Base-by-base conservation (phyloP, 2,113 vertebrate genomes). In the Antennarius striatus region DNA sequence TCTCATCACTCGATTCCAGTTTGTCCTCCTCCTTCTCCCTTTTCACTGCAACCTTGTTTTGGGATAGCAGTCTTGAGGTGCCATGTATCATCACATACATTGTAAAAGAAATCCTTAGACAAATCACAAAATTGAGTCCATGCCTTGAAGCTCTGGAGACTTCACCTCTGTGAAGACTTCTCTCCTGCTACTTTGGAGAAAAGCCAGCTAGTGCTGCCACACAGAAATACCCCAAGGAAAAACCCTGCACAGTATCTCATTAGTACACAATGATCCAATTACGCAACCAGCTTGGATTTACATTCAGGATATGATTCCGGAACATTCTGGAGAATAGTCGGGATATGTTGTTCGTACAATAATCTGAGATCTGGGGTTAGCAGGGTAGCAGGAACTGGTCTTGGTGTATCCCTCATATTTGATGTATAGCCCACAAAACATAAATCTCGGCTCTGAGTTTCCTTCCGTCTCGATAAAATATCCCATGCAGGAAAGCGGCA, bases 71-170 rank as follows among this genome's bases (percentile, higher is more conserved):
- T 53, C 11, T 15, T 63, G 73, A 63, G 75, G 55, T 64, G 80
- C 67, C 22, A 75, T 73, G 54, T 61, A 45, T 65, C 32, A 7
- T 36, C 32, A 3, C 7, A 36, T 36, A 3, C 32, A 73, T 73
- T 56, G 77, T 84, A 68, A 82, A 85, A 81, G 73, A 84, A 76
- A 83, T 80, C 77, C 88, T 86, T 79, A 77, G 75, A 71, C 65
- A 57, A 75, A 84, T 88, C 83, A 84, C 65, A 88, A 80, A 83
- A 73, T 61, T 14, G 60, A 80, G 75, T 57, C 49, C 1, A 3
- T 47, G 77, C 87, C 88, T 88, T 90, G 86, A 89, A 84, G 80
- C 75, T 71, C 42, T 28, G 2, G 73, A 85, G 78, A 61, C 51
- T 10, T 64, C 66, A 58, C 74, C 72, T 87, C 75, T 52, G 29